Conservation (phyloP, 2,113 vertebrate species). For the Gallinago jamesoni region DNA sequence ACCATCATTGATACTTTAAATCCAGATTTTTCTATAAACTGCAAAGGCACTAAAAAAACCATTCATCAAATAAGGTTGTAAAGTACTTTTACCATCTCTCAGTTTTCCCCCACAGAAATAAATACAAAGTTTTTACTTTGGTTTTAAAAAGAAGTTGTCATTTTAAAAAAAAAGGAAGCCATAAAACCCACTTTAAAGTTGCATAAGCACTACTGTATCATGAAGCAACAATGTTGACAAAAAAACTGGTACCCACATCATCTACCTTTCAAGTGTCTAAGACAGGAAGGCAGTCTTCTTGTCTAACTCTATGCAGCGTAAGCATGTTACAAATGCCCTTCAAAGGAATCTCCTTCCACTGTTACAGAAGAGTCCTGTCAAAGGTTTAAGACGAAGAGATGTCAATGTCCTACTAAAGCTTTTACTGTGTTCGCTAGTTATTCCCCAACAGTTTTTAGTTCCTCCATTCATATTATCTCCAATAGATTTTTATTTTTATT, state of each 20-base stretch:
- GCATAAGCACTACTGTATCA: background rate
- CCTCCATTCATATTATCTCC: background rate
- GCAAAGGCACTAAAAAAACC: background rate
- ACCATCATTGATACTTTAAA: background rate
- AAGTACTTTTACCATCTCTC: background rate
- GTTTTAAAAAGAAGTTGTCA: background rate
- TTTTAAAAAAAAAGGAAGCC: background rate
- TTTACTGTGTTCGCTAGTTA: background rate
- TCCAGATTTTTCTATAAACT: background rate
- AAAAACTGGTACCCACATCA: background rate
- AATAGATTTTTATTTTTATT: background rate
- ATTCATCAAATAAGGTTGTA: background rate
- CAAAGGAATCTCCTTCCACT: background rate
- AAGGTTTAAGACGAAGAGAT: background rate
- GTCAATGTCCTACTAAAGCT: fast-evolving
- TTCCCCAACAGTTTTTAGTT: background rate
- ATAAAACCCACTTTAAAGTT: background rate
- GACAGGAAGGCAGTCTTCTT: background rate
- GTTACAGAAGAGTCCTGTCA: background rate
- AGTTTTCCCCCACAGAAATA: background rate
- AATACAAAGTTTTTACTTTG: background rate
- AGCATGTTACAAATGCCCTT: background rate
- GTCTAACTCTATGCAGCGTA: background rate
- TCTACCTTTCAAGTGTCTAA: background rate
- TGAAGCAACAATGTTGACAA: background rate